These are phyloP conservation scores for Notothenia rossii DNA, from an alignment of 2,113 vertebrate genomes.

Conservation along the genomic window DNA sequence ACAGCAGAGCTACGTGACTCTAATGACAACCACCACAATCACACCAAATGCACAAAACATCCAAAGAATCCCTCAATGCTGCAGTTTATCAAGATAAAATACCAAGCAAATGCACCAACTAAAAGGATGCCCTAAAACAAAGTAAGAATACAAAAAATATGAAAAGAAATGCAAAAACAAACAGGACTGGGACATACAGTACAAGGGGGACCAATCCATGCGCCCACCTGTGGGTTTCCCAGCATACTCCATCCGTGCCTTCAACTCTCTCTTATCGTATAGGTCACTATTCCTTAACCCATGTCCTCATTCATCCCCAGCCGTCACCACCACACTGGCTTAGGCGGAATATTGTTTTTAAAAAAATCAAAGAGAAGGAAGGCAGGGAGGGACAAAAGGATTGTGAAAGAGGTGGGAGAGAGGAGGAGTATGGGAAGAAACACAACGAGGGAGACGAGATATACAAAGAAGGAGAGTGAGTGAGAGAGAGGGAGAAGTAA, in stretches of 20 bases:
- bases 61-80: conserved; percentile 42
- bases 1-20: conserved; percentile 75
- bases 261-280: conserved; percentile 45
- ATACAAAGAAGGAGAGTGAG: conserved; percentile 14
- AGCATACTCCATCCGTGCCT: conserved; percentile 65
- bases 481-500: conserved; percentile 27
- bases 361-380: conserved; percentile 49
- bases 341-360: conserved; percentile 30
- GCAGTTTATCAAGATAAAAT: conserved; percentile 55
- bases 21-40: conserved; percentile 68
- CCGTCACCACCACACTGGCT: conserved; percentile 56
- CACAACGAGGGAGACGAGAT: conserved; percentile 25
- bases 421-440: conserved; percentile 56
- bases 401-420: conserved; percentile 56
- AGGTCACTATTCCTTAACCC: conserved; percentile 58
- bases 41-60: conserved; percentile 43
- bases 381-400: conserved; percentile 66
- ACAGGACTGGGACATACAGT: conserved; percentile 23
- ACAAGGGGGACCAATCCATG: conserved; percentile 28
- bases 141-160: neutral
- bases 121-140: conserved; percentile 24
- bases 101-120: conserved; percentile 21
- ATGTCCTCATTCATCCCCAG: conserved; percentile 45
- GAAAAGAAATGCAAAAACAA: neutral
- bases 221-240: conserved; percentile 77